Base-by-base conservation (phyloP, 2,113 vertebrate species). In the Toxotes jaculatrix region DNA sequence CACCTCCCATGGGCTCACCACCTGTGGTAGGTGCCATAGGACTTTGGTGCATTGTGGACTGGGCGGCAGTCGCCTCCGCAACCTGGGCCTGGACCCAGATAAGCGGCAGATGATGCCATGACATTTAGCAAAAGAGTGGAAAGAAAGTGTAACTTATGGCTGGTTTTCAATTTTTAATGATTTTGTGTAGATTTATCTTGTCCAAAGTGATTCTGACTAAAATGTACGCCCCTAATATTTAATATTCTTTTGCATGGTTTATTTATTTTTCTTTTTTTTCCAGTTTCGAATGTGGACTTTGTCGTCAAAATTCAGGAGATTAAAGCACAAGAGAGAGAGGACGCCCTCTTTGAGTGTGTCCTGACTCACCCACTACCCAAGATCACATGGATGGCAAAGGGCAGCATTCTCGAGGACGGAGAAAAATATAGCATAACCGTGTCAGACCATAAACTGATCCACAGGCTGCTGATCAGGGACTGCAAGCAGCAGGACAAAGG, bases 201-300 rank as follows among this genome's bases (percentile, higher is more conserved):
- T 40, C 61, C 61, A 63, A 40, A 38, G 61, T 63, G 17, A 64
- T 12, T 27, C 27, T 27, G 27, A 1, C 27, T 27, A 27, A 1
- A 27, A n/a, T 19, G 42, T 4, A n/a, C 8, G 21, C 7, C 4
- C 31, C 57, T 60, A 34, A 34, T 34, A 32, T 19, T 17, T 34
- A 8, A 34, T 36, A 6, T 34, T 34, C 10, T 34, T 60, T 8
- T 60, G 6, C 16, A 3, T 65, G 4, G 36, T 38, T 38, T 38
- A 4, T 4, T 38, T 38, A 7, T 4, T 64, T 43, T 21, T 11
- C 23, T 65, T 31, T 72, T 19, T 32, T 55, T 86, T 77, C 2
- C 66, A 97, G 97, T 93, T 86, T 94, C 96, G 49, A 94, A 92
- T 0, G 74, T 92, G 36, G 89, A 94, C 45, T 97, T 97, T 79